These are phyloP conservation scores for Bubo bubo DNA, from an alignment of 2,113 vertebrate species.

Conservation along the genomic window DNA sequence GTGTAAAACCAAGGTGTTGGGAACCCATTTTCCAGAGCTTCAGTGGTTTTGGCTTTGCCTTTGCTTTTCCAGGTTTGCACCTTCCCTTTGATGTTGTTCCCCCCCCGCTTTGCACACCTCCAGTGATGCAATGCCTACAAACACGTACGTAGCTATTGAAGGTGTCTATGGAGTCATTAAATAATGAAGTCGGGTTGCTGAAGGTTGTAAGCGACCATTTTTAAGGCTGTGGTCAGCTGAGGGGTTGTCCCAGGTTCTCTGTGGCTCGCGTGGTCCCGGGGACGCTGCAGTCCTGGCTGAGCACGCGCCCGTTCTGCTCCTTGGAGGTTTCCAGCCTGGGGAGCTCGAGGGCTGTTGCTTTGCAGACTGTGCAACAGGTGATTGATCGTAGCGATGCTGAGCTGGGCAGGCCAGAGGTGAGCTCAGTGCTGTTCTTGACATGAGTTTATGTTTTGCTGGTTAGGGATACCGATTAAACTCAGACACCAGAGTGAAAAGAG, in stretches of 20 bases:
- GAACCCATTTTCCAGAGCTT: neutral
- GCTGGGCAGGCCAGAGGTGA: neutral
- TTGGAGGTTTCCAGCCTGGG: neutral
- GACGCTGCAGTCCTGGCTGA: neutral
- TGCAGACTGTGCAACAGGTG: neutral
- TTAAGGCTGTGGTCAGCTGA: rapidly evolving
- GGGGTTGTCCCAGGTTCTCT: neutral
- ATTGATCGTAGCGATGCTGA: neutral
- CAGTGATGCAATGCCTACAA: too few species aligned
- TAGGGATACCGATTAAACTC: too few species aligned
- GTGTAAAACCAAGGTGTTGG: neutral
- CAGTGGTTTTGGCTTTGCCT: neutral
- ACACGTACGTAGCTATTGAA: too few species aligned
- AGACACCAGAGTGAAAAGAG: too few species aligned
- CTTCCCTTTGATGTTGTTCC: neutral
- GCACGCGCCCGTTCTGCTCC: rapidly evolving
- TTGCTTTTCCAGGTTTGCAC: neutral
- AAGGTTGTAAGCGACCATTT: neutral
- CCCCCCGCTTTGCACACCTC: too few species aligned
- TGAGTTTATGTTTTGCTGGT: neutral
- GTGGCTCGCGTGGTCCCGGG: rapidly evolving
- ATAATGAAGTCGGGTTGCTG: neutral
- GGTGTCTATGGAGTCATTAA: neutral
- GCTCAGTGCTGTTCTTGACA: neutral
- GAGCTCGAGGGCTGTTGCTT: neutral